Base-by-base conservation (phyloP, 2,888 invertebrate genomes). In the Tachina fera region DNA sequence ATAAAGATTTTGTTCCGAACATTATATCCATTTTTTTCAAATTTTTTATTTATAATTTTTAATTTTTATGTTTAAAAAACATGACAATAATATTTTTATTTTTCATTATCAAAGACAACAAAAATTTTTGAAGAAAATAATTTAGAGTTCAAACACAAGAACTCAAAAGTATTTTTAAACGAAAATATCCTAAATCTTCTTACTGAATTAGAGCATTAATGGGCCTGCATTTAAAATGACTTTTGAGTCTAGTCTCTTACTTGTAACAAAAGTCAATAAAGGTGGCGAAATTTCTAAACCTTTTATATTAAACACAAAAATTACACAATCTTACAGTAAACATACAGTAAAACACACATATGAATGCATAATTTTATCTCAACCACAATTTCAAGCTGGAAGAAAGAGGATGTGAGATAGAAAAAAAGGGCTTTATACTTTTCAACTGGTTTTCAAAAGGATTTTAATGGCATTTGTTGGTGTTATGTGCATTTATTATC, bases 371-470 rank as follows among this genome's bases (percentile, higher is more conserved):
- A 83, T 83, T 83, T 80, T 61, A 67, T 67, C 67, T 60, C 53
- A 71, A 71, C 72, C 49, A 43, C 71, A 43, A 45, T 67, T 61
- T 45, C 16, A 47, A 60, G 16, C 9, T 47, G 19, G 39, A 19
- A 45, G 8, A 65, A 76, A 49, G 22, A 58, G 60, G 45, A 45
- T 71, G 10, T 16, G 41, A 60, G 19, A 43, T 14, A 16, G 51
- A 16, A 43, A 31, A 75, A 74, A 67, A 51, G 71, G 75, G 67
- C 76, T 83, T 86, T 61, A 41, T 82, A 71, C 75, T 67, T 86
- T 83, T 86, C 86, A 86, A 86, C 86, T 86, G 83, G 86, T 86
- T 86, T 79, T 83, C 75, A 86, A 86, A 83, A 83, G 83, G 86
- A 83, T 83, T 86, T 77, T 86, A 86, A 86, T 86, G 76, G 43